phyloP scores from a whole-genome alignment of 92 coral and sea anemone genomes.

The Metridium senile region DNA sequence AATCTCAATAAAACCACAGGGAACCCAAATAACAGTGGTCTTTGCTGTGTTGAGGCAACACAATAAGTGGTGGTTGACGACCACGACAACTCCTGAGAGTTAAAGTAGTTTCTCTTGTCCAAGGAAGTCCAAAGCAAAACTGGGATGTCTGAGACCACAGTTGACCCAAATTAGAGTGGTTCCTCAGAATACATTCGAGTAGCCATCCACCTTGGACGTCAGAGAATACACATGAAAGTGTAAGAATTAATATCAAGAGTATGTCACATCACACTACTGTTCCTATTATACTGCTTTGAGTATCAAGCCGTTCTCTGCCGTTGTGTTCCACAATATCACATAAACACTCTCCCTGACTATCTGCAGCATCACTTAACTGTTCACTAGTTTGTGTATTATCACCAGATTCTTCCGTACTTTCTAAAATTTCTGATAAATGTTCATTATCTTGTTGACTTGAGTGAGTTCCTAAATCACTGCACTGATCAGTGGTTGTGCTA shows the following conservation, averaged over 20 bases:
- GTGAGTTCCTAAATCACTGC: not conserved
- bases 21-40: not conserved
- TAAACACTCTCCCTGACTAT: not conserved
- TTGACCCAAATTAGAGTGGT: no score
- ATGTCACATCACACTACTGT: conserved; percentile 18
- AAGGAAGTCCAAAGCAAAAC: no score
- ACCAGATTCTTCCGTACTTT: not conserved
- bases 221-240: no score
- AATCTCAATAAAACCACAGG: not conserved
- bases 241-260: no score
- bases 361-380: not conserved
- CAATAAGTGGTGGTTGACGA: no score
- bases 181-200: no score
- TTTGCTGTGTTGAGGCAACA: not conserved
- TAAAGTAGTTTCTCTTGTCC: no score
- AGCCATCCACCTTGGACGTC: no score
- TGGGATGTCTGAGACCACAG: no score
- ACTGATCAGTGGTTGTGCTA: not conserved
- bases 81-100: no score
- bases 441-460: not conserved
- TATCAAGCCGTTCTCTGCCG: conserved; percentile 10
- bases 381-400: not conserved
- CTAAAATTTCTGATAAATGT: not conserved
- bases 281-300: conserved; percentile 22
- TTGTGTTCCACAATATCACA: not conserved